Conservation (phyloP, 2,888 invertebrate species). For the Orthosia incerta region DNA sequence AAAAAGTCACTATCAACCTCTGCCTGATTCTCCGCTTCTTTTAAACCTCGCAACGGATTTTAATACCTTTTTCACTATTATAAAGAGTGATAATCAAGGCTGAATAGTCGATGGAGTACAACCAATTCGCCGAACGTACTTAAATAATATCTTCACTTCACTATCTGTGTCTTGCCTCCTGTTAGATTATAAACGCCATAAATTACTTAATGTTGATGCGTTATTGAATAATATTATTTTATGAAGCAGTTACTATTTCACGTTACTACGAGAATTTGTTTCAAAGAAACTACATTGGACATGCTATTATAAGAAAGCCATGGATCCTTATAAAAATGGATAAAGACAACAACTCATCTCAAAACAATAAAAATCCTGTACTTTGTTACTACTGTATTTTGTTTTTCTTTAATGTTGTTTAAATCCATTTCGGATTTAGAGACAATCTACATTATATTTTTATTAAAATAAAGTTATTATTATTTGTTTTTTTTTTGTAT, state of each 20-base stretch:
- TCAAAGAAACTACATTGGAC: constrained; percentile 2
- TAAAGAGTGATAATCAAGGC: too few relatives aligned
- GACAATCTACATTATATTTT: constrained; percentile 42
- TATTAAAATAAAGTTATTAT: constrained; percentile 43
- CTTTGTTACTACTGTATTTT: too few relatives aligned
- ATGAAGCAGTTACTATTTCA: background rate
- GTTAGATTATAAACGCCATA: too few relatives aligned
- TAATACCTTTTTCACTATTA: too few relatives aligned
- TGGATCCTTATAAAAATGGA: background rate
- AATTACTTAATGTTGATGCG: background rate
- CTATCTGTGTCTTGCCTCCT: background rate
- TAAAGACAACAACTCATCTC: background rate
- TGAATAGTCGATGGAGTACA: too few relatives aligned
- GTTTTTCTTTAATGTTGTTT: constrained; percentile 16
- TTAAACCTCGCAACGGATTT: too few relatives aligned
- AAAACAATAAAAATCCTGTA: background rate
- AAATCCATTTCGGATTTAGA: constrained; percentile 12
- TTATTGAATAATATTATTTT: constrained; percentile 24
- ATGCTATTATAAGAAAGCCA: background rate
- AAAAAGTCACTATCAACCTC: too few relatives aligned
- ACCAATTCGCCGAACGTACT: background rate
- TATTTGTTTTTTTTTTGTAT: constrained; percentile 38
- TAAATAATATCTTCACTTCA: constrained; percentile 4
- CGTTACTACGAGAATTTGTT: constrained; percentile 4
- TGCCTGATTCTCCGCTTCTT: too few relatives aligned